These are phyloP conservation scores for Pollachius pollachius DNA, from an alignment of 2,113 vertebrate species.

Conservation along the genomic window DNA sequence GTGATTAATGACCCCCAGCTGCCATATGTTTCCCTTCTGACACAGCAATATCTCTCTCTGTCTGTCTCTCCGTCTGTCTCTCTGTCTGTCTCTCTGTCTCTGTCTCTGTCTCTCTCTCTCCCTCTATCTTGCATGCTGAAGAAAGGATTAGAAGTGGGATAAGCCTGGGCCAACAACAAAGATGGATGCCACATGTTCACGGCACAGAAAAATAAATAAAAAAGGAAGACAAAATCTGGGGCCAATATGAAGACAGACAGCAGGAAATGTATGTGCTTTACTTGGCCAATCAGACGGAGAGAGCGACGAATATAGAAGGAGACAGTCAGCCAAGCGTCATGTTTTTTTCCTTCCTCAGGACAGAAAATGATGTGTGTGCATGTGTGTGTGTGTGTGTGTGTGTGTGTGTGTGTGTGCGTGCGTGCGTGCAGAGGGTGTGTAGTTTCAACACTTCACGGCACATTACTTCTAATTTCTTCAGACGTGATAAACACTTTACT, in stretches of 20 bases:
- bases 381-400: no score
- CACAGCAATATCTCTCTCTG: constrained; percentile 74
- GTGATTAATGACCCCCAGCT: constrained; percentile 77
- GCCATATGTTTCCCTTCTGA: constrained; percentile 62
- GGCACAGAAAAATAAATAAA: constrained; percentile 24
- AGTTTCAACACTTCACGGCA: no score
- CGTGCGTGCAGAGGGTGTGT: no score
- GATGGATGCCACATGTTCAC: constrained; percentile 56
- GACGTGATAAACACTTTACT: no score
- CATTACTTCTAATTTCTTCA: no score
- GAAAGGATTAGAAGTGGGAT: constrained; percentile 42
- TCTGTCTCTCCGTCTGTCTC: constrained; percentile 2
- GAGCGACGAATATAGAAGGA: no score
- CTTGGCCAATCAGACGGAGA: no score
- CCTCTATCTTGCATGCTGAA: constrained; percentile 24
- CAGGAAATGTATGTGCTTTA: constrained; percentile 10
- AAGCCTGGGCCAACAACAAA: constrained; percentile 32
- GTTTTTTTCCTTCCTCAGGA: not conserved
- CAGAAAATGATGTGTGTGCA: not conserved
- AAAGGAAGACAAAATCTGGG: constrained; percentile 6
- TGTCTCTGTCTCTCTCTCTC: constrained; percentile 29
- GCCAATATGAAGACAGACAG: constrained; percentile 19
- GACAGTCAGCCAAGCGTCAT: no score
- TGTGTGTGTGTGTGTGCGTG: no score
- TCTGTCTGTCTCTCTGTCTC: constrained; percentile 49